Evolutionary conservation across 2,113 vertebrate genomes (phyloP).

Genomic region (human (Homo sapiens)): DNA sequence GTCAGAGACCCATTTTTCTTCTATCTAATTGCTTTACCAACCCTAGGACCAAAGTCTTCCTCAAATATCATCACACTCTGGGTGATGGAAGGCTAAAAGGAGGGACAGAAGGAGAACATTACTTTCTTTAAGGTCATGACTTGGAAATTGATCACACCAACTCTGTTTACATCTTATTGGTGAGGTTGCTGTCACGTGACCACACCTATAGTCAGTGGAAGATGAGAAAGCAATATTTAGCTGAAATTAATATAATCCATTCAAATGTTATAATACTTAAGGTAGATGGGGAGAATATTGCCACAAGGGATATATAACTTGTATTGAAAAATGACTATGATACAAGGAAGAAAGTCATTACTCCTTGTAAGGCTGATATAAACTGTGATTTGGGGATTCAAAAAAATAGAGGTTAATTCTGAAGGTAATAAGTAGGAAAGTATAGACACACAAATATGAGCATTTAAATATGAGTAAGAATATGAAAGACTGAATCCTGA

Average conservation of each 20-base stretch:
- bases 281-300: not conserved
- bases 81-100: not conserved
- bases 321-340: not conserved
- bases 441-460: not conserved
- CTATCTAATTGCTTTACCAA: not conserved
- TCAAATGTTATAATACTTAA: not conserved
- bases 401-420: not conserved
- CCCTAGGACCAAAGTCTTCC: not conserved
- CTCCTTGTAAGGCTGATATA: not conserved
- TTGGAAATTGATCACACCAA: not conserved
- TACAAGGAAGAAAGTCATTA: not conserved
- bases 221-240: not conserved
- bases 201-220: not conserved
- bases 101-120: not conserved
- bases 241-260: not conserved
- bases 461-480: not conserved
- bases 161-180: not conserved
- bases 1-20: not conserved
- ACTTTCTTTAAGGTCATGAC: not conserved
- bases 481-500: slow-evolving; percentile 32
- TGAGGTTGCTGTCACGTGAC: not conserved
- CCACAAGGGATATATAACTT: not conserved
- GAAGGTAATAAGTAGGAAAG: not conserved
- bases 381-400: not conserved
- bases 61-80: not conserved